Evolutionary conservation across 2,113 vertebrate genomes (phyloP).

Genomic region (Apeltes quadracus): DNA sequence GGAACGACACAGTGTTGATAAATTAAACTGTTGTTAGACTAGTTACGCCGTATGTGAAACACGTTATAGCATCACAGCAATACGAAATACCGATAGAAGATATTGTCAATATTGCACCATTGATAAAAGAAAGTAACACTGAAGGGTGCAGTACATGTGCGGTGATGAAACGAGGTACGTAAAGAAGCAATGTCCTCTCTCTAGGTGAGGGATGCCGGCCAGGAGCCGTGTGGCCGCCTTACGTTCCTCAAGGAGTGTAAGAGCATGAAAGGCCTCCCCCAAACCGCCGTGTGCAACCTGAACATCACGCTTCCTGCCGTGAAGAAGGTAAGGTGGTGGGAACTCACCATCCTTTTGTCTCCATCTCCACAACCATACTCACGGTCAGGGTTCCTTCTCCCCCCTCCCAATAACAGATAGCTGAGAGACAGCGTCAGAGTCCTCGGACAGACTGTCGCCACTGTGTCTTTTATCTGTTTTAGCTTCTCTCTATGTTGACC

Average conservation of each 20-base stretch:
- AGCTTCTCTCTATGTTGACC: conserved; percentile 69
- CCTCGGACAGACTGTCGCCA: conserved; percentile 74
- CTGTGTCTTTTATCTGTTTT: conserved; percentile 87
- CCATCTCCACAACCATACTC: conserved; percentile 78
- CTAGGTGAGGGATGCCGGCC: conserved; percentile 94
- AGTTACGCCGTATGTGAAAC: too few relatives aligned
- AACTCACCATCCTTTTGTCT: conserved; percentile 60
- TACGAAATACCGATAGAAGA: background rate
- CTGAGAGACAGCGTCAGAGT: conserved; percentile 63
- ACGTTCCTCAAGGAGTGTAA: conserved; percentile 96
- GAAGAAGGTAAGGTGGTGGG: conserved; percentile 90
- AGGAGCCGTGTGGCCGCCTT: conserved; percentile 94
- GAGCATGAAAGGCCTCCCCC: conserved; percentile 90
- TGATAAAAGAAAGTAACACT: background rate
- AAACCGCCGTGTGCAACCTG: conserved; percentile 96
- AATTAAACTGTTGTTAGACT: too few relatives aligned
- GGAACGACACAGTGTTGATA: too few relatives aligned
- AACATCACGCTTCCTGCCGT: conserved; percentile 96
- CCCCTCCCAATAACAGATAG: conserved; percentile 40
- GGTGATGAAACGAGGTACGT: conserved; percentile 1
- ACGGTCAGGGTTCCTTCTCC: conserved; percentile 63
- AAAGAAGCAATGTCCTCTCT: conserved; percentile 48
- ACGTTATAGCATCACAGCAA: background rate
- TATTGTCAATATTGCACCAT: background rate
- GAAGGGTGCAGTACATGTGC: background rate